Evolutionary conservation across 1,140 invertebrate genomes (phyloP).

Genomic region (Frieseomelitta varia): DNA sequence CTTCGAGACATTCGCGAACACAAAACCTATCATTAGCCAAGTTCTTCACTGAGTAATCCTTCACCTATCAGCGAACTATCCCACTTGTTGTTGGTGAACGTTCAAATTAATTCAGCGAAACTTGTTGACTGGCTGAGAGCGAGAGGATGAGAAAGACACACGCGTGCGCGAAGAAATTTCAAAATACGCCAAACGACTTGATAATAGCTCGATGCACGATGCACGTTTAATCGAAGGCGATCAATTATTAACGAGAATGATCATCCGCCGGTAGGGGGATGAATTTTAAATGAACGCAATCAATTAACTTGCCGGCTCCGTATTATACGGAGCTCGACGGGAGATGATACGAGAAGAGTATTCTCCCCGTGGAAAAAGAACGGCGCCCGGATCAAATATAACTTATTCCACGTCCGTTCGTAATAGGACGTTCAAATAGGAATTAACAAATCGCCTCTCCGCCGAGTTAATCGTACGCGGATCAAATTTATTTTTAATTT

Average conservation of each 20-base stretch:
- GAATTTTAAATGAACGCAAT: slow-evolving; percentile 30
- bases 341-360: background rate
- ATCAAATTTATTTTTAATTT: slow-evolving; percentile 19
- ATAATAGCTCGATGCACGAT: background rate
- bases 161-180: background rate
- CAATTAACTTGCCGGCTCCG: slow-evolving; percentile 1
- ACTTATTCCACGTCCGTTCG: slow-evolving; percentile 19
- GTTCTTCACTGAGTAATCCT: too few relatives aligned
- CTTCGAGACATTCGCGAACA: too few relatives aligned
- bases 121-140: too few relatives aligned
- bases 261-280: background rate
- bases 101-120: background rate
- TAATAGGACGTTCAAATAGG: slow-evolving; percentile 15
- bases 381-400: background rate
- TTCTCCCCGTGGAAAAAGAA: background rate
- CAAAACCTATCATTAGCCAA: too few relatives aligned
- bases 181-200: background rate
- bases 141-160: background rate
- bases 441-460: slow-evolving; percentile 10
- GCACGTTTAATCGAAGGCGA: background rate
- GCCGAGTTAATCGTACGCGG: background rate
- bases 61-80: too few relatives aligned
- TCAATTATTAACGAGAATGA: slow-evolving; percentile 16
- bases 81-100: background rate
- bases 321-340: background rate